Evolutionary conservation across 2,113 vertebrate species (phyloP).

Genomic region (Lagopus muta): DNA sequence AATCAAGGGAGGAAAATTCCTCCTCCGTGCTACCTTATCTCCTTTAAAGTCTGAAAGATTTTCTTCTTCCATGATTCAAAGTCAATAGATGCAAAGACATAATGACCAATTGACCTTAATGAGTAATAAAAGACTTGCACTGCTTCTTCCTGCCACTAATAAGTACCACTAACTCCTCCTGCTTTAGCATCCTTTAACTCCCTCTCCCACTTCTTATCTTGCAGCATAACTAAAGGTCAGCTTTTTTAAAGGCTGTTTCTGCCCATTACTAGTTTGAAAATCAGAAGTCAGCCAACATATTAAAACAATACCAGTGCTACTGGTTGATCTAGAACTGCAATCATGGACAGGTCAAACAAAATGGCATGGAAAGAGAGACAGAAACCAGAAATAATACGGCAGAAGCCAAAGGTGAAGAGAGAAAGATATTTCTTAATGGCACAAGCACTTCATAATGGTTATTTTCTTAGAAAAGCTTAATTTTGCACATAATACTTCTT

Average conservation of each 20-base stretch:
- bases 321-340: not conserved
- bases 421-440: not conserved
- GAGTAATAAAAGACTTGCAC: not conserved
- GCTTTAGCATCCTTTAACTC: not conserved
- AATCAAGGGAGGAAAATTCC: not conserved
- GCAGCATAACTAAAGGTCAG: not conserved
- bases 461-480: not conserved
- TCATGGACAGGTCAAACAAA: slow-evolving; percentile 5
- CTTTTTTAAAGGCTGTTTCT: slow-evolving; percentile 23
- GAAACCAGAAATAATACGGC: not conserved
- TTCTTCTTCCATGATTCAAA: not conserved
- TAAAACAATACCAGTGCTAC: not conserved
- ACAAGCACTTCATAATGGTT: not conserved
- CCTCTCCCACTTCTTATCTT: not conserved
- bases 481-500: not conserved
- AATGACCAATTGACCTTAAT: not conserved
- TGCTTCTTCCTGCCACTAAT: not conserved
- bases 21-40: not conserved
- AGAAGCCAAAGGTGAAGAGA: not conserved
- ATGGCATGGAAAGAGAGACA: not conserved
- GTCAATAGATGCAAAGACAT: not conserved
- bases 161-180: not conserved
- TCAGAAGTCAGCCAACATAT: not conserved
- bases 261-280: slow-evolving; percentile 10
- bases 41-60: not conserved